Conservation (phyloP, 1,140 invertebrate species). For the Neodiprion fabricii region DNA sequence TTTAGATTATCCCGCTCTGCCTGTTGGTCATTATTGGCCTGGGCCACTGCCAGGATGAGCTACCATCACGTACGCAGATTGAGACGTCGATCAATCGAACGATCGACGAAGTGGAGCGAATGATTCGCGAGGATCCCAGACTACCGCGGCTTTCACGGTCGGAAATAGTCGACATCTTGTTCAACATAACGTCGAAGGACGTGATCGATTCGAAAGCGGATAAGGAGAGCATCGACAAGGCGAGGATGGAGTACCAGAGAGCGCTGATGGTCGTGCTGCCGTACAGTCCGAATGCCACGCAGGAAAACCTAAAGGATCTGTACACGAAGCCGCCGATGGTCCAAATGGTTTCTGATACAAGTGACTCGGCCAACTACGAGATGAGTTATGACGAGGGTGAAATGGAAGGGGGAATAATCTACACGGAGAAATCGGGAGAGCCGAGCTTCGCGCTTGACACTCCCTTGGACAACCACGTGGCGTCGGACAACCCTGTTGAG, state of each 20-base stretch:
- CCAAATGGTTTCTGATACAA: constrained; percentile 47
- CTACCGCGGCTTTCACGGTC: constrained; percentile 64
- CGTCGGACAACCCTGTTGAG: constrained; percentile 23
- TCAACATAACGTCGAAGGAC: constrained; percentile 66
- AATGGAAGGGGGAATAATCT: constrained; percentile 7
- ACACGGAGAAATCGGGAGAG: background rate
- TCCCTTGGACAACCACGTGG: constrained; percentile 19
- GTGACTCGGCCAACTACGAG: constrained; percentile 16
- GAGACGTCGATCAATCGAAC: constrained; percentile 63
- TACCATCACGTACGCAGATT: constrained; percentile 44
- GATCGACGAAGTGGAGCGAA: constrained; percentile 67
- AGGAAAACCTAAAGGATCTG: constrained; percentile 59
- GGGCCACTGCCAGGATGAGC: constrained; percentile 33
- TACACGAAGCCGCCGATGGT: constrained; percentile 65
- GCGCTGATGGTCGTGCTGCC: constrained; percentile 66
- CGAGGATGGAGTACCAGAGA: constrained; percentile 60
- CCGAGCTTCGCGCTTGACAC: constrained; percentile 20
- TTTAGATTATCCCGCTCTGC: constrained; percentile 46
- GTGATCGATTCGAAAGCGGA: constrained; percentile 49
- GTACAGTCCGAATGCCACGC: constrained; percentile 56
- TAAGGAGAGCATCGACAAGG: constrained; percentile 52
- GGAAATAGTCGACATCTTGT: constrained; percentile 67
- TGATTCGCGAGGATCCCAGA: constrained; percentile 62
- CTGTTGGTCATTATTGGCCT: constrained; percentile 45
- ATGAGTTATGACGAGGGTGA: constrained; percentile 18